Conservation (phyloP, 2,888 invertebrate genomes). For the Tigriopus californicus region DNA sequence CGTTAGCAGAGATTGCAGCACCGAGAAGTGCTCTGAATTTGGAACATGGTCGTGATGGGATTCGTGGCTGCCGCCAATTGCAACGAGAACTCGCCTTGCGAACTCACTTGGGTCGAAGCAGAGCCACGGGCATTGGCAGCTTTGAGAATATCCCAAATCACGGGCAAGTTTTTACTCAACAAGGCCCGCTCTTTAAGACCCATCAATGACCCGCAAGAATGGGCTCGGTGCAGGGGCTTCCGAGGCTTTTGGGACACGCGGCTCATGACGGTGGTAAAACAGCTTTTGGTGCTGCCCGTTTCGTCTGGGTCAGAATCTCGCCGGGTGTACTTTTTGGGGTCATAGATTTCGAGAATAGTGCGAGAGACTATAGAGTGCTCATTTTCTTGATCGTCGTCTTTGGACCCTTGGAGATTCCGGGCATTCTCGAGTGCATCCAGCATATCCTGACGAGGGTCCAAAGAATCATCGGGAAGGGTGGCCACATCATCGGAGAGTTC, state of each 20-base stretch:
- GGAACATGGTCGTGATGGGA: neutral
- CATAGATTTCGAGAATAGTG: neutral
- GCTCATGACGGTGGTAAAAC: neutral
- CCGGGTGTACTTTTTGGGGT: neutral
- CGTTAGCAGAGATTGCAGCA: neutral
- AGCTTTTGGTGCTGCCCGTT: neutral
- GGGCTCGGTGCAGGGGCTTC: conserved; percentile 2
- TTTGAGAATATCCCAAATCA: neutral
- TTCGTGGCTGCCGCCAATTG: neutral
- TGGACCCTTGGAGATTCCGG: too few species aligned
- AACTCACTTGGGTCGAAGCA: neutral
- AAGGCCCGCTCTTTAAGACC: conserved; percentile 4
- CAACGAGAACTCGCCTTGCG: neutral
- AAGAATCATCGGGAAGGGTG: neutral
- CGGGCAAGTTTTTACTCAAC: conserved; percentile 4
- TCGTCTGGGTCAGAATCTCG: neutral
- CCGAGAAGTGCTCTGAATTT: neutral
- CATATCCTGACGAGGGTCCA: too few species aligned
- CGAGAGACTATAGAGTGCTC: neutral
- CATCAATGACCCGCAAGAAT: conserved; percentile 8
- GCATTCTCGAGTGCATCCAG: too few species aligned
- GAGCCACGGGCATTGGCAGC: neutral
- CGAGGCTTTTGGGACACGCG: neutral
- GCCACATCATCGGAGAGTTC: neutral
- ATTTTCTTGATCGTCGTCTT: neutral